Base-by-base conservation (phyloP, 1,140 invertebrate species). In the Drosophila suzukii region DNA sequence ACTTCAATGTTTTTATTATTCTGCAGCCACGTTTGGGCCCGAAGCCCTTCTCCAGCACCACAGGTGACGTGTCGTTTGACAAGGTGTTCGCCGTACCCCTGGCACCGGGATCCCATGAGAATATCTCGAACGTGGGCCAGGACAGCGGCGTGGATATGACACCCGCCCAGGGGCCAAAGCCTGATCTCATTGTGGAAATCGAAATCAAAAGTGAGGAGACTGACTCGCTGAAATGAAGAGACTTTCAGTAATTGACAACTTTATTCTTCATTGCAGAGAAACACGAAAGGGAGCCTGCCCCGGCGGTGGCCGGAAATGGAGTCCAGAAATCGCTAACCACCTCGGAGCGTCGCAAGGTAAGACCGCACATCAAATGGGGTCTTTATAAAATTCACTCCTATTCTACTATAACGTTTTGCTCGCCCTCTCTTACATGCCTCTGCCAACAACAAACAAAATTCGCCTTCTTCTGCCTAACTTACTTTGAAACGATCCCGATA, bases 31-130 rank as follows among this genome's bases (percentile, higher is more conserved):
- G 96, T 15, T 93, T 97, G 10, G 96, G 96, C 24, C 96, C 96
- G 20, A 97, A 97, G 89, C 96, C 96, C 11, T 97, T 97, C 81
- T 96, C 96, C 46, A 95, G 96, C 20, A 95, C 96, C 20, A 94
- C 95, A 0, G 94, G 94, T 15, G 95, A 96, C 68, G 96, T 96
- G 81, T 95, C 95, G 0, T 97, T 97, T 73, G 96, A 96, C 84
- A 96, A 96, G 85, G 95, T 97, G 4, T 97, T 97, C 85, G 95
- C 95, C 1, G 96, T 97, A 4, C 96, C 96, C 0, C 90, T 94
- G 12, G 96, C 95, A 0, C 96, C 96, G 0, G 95, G 95, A 17
- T 92, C 94, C 8, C 60, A 93, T 91, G 61, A 94, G 74, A 91
- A 91, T 53, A 89, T 91, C n/a, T 80, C 84, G 6, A 79, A 58